Evolutionary conservation across 2,888 invertebrate genomes (phyloP).

Genomic region (Halictus ligatus): DNA sequence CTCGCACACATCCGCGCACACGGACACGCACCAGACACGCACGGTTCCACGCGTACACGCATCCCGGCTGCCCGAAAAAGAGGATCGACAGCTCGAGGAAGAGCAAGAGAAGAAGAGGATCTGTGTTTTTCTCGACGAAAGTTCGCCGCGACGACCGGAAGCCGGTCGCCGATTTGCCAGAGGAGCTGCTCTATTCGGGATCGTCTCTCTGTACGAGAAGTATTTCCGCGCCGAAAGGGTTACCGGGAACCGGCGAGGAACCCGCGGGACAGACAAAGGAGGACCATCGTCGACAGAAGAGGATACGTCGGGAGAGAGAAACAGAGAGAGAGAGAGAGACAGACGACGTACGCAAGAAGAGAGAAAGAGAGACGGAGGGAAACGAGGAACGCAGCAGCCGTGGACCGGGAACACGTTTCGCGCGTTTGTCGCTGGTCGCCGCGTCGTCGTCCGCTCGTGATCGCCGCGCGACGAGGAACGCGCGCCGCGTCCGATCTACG

Average conservation of each 20-base stretch:
- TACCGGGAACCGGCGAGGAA: slow-evolving; percentile 33
- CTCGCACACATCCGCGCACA: background rate
- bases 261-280: slow-evolving; percentile 32
- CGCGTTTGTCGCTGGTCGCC: slow-evolving; percentile 55
- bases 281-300: slow-evolving; percentile 4
- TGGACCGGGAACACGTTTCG: slow-evolving; percentile 45
- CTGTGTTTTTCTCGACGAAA: background rate
- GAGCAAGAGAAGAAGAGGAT: background rate
- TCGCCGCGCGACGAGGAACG: slow-evolving; percentile 35
- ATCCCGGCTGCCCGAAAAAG: background rate
- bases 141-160: background rate
- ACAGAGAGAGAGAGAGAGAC: background rate
- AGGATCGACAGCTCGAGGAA: background rate
- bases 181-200: background rate
- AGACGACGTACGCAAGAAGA: background rate
- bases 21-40: background rate
- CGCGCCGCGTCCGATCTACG: slow-evolving; percentile 43
- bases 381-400: slow-evolving; percentile 4
- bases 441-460: slow-evolving; percentile 32
- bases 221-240: slow-evolving; percentile 44
- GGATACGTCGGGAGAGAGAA: background rate
- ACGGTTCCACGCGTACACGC: background rate
- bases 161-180: background rate
- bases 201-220: background rate
- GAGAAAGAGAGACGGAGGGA: background rate